These are phyloP conservation scores for Perithous albicinctus DNA, from an alignment of 2,888 invertebrate species.

Conservation along the genomic window DNA sequence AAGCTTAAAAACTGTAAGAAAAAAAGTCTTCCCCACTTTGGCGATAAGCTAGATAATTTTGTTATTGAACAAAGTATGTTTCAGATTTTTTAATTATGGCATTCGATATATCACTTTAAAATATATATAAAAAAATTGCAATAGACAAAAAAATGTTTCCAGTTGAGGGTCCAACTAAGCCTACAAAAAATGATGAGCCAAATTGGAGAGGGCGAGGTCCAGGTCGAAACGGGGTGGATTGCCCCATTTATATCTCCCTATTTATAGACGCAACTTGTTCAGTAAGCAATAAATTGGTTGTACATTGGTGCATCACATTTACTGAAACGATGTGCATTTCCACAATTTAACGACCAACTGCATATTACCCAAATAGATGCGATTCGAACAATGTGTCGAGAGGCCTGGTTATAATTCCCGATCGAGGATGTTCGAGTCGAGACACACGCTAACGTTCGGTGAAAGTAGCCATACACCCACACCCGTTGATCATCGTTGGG, in stretches of 20 bases:
- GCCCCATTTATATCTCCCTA: constrained; percentile 38
- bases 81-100: too few species aligned
- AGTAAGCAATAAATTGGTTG: constrained; percentile 21
- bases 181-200: too few species aligned
- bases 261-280: constrained; percentile 26
- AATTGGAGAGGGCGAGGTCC: too few species aligned
- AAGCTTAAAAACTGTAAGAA: too few species aligned
- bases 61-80: too few species aligned
- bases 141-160: too few species aligned
- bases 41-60: too few species aligned
- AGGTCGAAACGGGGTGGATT: too few species aligned
- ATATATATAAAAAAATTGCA: too few species aligned
- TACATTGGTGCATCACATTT: neutral
- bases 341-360: constrained; percentile 17
- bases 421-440: constrained; percentile 36
- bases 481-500: constrained; percentile 42
- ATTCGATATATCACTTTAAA: too few species aligned
- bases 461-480: constrained; percentile 49
- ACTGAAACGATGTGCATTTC: neutral
- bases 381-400: constrained; percentile 23
- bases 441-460: constrained; percentile 31
- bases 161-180: too few species aligned
- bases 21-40: too few species aligned
- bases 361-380: neutral
- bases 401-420: constrained; percentile 21